Evolutionary conservation across 1,140 invertebrate genomes (phyloP).

Genomic region (Zaprionus tsacasi): DNA sequence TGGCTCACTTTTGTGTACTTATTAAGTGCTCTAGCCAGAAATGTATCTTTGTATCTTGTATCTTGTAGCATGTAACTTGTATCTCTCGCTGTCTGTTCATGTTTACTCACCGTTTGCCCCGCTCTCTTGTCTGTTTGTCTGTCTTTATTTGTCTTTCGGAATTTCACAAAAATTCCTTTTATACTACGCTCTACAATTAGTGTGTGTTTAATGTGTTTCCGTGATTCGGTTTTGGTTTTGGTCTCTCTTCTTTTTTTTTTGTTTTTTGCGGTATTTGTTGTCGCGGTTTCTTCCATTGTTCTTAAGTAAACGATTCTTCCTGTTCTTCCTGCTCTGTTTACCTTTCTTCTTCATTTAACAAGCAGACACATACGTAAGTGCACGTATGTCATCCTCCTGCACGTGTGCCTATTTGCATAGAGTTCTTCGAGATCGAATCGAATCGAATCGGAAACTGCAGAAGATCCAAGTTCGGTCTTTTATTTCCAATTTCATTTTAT

Average conservation of each 20-base stretch:
- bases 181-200: conserved; percentile 59
- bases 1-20: conserved; percentile 41
- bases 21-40: conserved; percentile 49
- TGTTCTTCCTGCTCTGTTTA: conserved; percentile 48
- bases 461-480: neutral
- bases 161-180: conserved; percentile 79
- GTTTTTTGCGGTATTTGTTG: conserved; percentile 72
- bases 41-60: conserved; percentile 59
- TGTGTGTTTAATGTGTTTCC: conserved; percentile 55
- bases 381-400: conserved; percentile 45
- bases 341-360: conserved; percentile 46
- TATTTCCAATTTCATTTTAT: neutral
- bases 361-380: conserved; percentile 6
- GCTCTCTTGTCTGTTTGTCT: conserved; percentile 42
- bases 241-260: conserved; percentile 31
- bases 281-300: conserved; percentile 65
- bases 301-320: conserved; percentile 58
- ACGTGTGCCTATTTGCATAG: conserved; percentile 55
- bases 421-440: conserved; percentile 1
- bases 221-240: conserved; percentile 36
- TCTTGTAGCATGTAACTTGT: conserved; percentile 51
- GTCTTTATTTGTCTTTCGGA: conserved; percentile 62
- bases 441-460: neutral
- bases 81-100: conserved; percentile 51
- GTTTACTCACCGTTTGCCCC: conserved; percentile 42